Percentiles rank a stretch among this genome's conserved stretches.
phyloP scores from a whole-genome alignment of 37 sponge, comb jelly and placozoan genomes.

The Geodia barretti region DNA sequence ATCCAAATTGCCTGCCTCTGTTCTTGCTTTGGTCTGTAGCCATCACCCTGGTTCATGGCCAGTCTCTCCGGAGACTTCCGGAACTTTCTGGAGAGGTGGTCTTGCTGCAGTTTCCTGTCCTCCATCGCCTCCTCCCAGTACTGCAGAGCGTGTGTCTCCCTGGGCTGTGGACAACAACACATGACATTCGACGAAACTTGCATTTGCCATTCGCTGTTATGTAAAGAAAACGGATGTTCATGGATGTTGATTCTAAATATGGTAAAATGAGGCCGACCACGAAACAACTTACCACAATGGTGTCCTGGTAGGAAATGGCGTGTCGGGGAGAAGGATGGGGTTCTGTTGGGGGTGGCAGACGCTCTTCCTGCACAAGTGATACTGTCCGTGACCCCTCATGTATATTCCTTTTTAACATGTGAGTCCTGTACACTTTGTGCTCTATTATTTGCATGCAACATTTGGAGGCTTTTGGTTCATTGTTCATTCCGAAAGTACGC shows the following conservation, averaged over 20 bases:
- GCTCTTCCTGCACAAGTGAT: no score
- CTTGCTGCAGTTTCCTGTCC: slow-evolving; percentile 67
- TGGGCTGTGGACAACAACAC: slow-evolving; percentile 7
- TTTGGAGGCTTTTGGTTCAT: no score
- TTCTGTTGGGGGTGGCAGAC: neutral
- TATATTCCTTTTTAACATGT: no score
- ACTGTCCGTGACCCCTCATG: no score
- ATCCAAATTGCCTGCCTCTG: slow-evolving; percentile 42
- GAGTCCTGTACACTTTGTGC: no score
- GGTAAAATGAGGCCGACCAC: neutral
- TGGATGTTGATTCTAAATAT: neutral
- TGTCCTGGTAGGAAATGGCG: slow-evolving; percentile 10
- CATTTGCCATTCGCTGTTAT: neutral
- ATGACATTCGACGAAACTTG: neutral
- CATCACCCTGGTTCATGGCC: slow-evolving; percentile 81
- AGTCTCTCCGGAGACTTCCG: slow-evolving; percentile 32
- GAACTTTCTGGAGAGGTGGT: slow-evolving; percentile 36
- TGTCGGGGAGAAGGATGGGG: neutral
- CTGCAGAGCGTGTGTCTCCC: slow-evolving; percentile 72
- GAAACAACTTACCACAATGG: slow-evolving; percentile 1
- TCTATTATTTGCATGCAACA: no score
- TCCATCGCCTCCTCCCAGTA: slow-evolving; percentile 75
- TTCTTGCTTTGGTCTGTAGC: slow-evolving; percentile 72
- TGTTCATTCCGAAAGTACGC: no score
- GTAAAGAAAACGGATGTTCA: neutral